These are phyloP conservation scores for Bombus confusus DNA, from an alignment of 1,140 invertebrate species.

Conservation along the genomic window DNA sequence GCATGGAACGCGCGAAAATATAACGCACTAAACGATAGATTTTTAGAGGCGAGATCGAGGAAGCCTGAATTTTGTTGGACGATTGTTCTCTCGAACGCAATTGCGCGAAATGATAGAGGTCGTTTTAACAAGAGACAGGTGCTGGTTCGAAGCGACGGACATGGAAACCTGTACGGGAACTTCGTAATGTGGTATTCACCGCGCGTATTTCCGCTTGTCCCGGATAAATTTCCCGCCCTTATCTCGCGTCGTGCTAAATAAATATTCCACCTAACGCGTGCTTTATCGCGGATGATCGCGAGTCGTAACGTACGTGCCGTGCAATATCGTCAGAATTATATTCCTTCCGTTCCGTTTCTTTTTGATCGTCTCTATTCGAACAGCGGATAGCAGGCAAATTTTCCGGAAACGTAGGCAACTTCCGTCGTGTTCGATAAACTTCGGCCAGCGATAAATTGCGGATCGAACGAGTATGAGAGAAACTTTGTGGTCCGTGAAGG, in stretches of 20 bases:
- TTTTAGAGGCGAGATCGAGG: not conserved
- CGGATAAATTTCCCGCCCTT: constrained; percentile 56
- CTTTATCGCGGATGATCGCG: constrained; percentile 46
- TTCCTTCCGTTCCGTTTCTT: not conserved
- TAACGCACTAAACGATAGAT: too few relatives aligned
- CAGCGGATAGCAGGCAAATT: not conserved
- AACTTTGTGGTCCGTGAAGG: not conserved
- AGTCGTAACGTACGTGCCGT: not conserved
- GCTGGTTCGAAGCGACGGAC: not conserved
- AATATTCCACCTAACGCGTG: constrained; percentile 28
- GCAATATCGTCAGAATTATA: constrained; percentile 8
- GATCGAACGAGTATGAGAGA: not conserved
- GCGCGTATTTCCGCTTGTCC: constrained; percentile 50
- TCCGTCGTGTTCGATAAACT: not conserved
- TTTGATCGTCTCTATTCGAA: not conserved
- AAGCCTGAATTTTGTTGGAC: not conserved
- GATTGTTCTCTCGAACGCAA: not conserved
- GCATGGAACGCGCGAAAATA: too few relatives aligned
- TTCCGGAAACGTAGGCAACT: not conserved
- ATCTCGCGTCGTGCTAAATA: constrained; percentile 42
- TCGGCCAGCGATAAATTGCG: not conserved
- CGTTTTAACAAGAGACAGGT: constrained; percentile 4
- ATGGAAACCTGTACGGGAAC: not conserved
- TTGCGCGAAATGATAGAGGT: not conserved
- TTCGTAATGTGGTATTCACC: constrained; percentile 28